phyloP scores from a whole-genome alignment of 1,140 invertebrate species.

The Bradynema listronoti region DNA sequence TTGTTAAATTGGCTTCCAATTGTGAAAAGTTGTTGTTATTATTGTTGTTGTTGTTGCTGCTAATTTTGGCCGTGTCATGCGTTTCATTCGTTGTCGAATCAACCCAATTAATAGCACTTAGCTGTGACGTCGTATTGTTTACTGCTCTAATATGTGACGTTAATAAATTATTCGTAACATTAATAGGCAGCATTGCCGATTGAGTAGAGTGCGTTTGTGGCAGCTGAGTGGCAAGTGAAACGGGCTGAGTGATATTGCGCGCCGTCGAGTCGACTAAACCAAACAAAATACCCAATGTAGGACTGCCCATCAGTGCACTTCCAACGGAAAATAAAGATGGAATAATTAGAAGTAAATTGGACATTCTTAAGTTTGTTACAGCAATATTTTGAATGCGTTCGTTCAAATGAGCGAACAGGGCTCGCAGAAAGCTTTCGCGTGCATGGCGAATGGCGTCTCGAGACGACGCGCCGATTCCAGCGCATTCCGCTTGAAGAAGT shows the following conservation, averaged over 20 bases:
- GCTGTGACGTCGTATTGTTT: no score
- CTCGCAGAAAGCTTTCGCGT: slow-evolving; percentile 41
- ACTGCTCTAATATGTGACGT: no score
- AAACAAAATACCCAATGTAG: slow-evolving; percentile 37
- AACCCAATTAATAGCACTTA: no score
- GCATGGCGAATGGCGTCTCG: slow-evolving; percentile 43
- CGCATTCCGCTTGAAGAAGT: slow-evolving; percentile 39
- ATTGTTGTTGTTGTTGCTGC: no score
- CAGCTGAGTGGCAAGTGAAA: not conserved
- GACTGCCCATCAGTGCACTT: slow-evolving; percentile 29
- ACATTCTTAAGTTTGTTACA: slow-evolving; percentile 44
- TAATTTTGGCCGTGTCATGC: no score
- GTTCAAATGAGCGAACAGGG: slow-evolving; percentile 42
- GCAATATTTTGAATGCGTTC: slow-evolving; percentile 18
- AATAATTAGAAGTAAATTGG: slow-evolving; percentile 45
- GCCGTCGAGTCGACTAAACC: slow-evolving; percentile 35
- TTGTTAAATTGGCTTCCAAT: no score
- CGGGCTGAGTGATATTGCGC: not conserved
- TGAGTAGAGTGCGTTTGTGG: not conserved
- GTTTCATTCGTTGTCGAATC: no score
- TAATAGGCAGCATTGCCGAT: not conserved
- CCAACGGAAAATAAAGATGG: slow-evolving; percentile 38
- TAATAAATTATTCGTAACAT: no score
- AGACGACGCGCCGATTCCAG: slow-evolving; percentile 31
- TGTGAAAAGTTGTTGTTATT: no score